A percentile compares a stretch with the other conserved stretches of the same genome.
Evolutionary conservation across 2,113 vertebrate genomes (phyloP).

Genomic region (Entomyzon cyanotis): DNA sequence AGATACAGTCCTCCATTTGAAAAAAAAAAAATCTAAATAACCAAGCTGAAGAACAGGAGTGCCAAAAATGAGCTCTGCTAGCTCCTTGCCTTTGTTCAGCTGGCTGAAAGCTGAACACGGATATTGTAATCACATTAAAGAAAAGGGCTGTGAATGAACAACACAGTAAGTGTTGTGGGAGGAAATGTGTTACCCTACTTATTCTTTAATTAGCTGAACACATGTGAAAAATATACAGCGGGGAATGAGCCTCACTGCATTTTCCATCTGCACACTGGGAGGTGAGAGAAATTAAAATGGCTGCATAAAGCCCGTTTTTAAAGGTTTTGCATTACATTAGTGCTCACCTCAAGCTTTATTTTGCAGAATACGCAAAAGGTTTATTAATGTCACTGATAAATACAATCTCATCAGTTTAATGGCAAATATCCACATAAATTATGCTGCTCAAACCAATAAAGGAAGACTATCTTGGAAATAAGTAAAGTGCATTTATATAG

Average conservation of each 20-base stretch:
- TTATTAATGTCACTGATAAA: constrained; percentile 13
- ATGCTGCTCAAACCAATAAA: constrained; percentile 44
- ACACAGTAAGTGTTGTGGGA: background rate
- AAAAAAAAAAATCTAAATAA: background rate
- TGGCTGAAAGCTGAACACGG: background rate
- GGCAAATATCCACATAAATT: constrained; percentile 28
- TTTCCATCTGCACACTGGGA: constrained; percentile 14
- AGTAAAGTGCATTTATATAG: constrained; percentile 60
- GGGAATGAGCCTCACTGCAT: background rate
- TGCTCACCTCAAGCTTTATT: constrained; percentile 23
- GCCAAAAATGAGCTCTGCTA: background rate
- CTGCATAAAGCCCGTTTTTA: background rate
- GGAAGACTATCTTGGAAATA: constrained; percentile 66
- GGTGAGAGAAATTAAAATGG: constrained; percentile 27
- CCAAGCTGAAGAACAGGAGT: background rate
- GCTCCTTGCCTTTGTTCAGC: background rate
- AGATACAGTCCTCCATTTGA: background rate
- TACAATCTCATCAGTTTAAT: constrained; percentile 18
- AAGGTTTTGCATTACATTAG: background rate
- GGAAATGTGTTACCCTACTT: background rate
- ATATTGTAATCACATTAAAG: background rate
- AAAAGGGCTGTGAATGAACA: constrained; percentile 12
- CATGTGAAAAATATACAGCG: background rate
- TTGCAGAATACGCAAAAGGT: background rate
- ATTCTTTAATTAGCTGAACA: constrained; percentile 6